Percentiles rank a stretch among this genome's conserved stretches.
Evolutionary conservation across 1,140 invertebrate species (phyloP).

Genomic region (Carposina sasakii): DNA sequence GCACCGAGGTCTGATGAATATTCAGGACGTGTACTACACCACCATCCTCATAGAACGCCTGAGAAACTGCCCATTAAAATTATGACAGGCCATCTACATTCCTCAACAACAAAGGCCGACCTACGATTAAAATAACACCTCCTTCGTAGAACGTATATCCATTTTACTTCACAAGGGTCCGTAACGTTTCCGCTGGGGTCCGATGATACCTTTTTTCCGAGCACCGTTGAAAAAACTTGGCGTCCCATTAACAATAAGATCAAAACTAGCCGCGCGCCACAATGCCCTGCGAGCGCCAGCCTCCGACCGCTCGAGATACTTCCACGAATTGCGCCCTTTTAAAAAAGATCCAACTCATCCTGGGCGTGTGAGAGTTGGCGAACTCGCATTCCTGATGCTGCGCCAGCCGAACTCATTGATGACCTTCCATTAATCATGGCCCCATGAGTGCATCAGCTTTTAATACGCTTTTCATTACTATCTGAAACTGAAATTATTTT

Average conservation of each 20-base stretch:
- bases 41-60: constrained; percentile 39
- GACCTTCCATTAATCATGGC: no score
- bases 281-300: constrained; percentile 65
- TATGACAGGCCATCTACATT: constrained; percentile 70
- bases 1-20: constrained; percentile 29
- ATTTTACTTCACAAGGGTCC: constrained; percentile 65
- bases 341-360: constrained; percentile 66
- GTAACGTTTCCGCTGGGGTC: constrained; percentile 68
- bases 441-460: no score
- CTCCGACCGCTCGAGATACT: constrained; percentile 53
- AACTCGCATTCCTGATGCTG: constrained; percentile 45
- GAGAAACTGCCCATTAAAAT: constrained; percentile 64
- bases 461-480: no score
- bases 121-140: constrained; percentile 70
- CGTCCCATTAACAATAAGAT: constrained; percentile 72
- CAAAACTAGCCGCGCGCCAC: constrained; percentile 69
- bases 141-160: constrained; percentile 65
- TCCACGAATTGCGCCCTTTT: constrained; percentile 64
- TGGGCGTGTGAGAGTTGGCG: constrained; percentile 52
- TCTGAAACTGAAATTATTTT: no score
- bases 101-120: constrained; percentile 64
- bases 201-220: constrained; percentile 67
- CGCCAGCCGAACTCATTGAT: constrained; percentile 6
- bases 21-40: constrained; percentile 41
- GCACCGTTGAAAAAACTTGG: constrained; percentile 61